Percentiles rank a stretch among this genome's conserved stretches.
phyloP scores from a whole-genome alignment of 2,113 vertebrate genomes.

The Copsychus sechellarum region DNA sequence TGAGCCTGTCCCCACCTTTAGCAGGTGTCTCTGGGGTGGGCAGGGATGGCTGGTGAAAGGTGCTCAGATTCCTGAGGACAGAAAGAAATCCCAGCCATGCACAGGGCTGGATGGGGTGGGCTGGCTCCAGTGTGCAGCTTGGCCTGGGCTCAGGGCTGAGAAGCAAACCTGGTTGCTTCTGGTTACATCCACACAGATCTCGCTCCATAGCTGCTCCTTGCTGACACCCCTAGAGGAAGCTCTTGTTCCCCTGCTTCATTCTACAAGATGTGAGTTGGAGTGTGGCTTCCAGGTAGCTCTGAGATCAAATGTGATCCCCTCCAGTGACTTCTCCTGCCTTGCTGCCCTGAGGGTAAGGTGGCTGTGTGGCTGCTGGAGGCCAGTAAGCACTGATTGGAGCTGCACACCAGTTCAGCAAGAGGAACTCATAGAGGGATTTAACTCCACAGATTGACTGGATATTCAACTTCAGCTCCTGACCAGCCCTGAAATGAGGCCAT shows the following conservation, averaged over 20 bases:
- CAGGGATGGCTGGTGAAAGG: background rate
- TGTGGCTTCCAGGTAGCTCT: background rate
- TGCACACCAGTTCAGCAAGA: too few relatives aligned
- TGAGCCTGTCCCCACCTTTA: background rate
- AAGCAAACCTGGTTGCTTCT: background rate
- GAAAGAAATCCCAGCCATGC: background rate
- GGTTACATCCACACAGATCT: rapidly evolving
- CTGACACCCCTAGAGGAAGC: rapidly evolving
- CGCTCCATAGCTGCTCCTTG: rapidly evolving
- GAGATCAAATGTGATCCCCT: background rate
- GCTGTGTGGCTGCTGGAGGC: background rate
- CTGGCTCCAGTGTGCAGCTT: background rate
- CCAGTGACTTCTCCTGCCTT: background rate
- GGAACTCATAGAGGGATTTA: background rate
- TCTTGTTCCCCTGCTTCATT: background rate
- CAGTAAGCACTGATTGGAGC: background rate
- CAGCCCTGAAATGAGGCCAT: rapidly evolving
- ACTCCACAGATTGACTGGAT: background rate
- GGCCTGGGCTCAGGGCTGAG: background rate
- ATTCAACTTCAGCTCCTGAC: background rate
- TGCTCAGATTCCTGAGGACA: rapidly evolving
- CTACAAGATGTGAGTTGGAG: rapidly evolving
- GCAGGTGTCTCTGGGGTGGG: background rate
- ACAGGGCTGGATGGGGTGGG: background rate
- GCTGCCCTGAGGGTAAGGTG: background rate